Percentiles rank a stretch among this genome's conserved stretches.
Evolutionary conservation across 1,140 invertebrate genomes (phyloP).

Genomic region (Drosophila rufa): DNA sequence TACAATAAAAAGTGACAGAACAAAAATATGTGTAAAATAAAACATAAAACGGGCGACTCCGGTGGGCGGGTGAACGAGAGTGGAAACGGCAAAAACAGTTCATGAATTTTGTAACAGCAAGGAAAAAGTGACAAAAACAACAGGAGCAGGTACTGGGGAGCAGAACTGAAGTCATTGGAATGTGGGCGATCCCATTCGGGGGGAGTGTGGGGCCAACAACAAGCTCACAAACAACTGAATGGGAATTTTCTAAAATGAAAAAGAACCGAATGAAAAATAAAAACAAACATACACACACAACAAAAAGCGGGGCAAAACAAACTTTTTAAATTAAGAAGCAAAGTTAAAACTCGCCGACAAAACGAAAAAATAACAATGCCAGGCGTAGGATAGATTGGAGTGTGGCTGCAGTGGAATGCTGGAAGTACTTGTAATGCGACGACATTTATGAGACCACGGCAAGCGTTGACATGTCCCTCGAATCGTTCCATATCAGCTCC

Average conservation of each 20-base stretch:
- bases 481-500: conserved; percentile 34
- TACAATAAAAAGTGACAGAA: conserved; percentile 81
- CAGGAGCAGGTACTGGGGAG: conserved; percentile 56
- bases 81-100: conserved; percentile 70
- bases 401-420: conserved; percentile 25
- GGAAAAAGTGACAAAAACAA: conserved; percentile 74
- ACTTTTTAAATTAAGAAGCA: conserved; percentile 82
- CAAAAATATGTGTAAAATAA: conserved; percentile 82
- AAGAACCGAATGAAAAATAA: conserved; percentile 43
- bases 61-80: conserved; percentile 9
- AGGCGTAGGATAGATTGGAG: conserved; percentile 27
- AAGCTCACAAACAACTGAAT: conserved; percentile 67
- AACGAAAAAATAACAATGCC: conserved; percentile 34
- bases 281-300: conserved; percentile 20
- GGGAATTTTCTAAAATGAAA: conserved; percentile 63
- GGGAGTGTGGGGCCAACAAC: conserved; percentile 26
- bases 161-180: conserved; percentile 19
- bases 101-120: conserved; percentile 79
- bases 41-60: conserved; percentile 54
- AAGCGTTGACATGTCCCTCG: conserved; percentile 42
- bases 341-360: conserved; percentile 75
- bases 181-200: conserved; percentile 35
- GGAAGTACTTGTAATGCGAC: conserved; percentile 45
- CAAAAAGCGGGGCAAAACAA: conserved; percentile 47
- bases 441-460: conserved; percentile 57